phyloP scores from a whole-genome alignment of 1,140 invertebrate species.

The Halotydeus destructor region DNA sequence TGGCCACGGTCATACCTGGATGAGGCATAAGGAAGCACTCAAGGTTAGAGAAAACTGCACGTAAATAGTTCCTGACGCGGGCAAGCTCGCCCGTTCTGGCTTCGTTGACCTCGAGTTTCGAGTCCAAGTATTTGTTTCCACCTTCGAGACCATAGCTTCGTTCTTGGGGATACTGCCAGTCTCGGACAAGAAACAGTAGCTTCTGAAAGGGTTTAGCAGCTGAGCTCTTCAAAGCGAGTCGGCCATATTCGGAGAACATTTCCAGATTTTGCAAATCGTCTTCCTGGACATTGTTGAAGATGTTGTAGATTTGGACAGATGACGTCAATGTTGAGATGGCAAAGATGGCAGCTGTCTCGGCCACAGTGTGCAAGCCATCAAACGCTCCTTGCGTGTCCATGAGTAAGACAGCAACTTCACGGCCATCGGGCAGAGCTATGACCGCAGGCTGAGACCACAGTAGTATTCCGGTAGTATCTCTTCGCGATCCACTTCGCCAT shows the following conservation, averaged over 20 bases:
- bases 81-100: constrained; percentile 78
- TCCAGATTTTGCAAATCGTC: constrained; percentile 26
- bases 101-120: constrained; percentile 58
- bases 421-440: constrained; percentile 21
- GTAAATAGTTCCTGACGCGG: constrained; percentile 83
- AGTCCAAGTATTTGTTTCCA: constrained; percentile 59
- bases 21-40: constrained; percentile 95
- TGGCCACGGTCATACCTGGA: constrained; percentile 86
- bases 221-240: constrained; percentile 69
- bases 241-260: constrained; percentile 80
- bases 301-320: constrained; percentile 33
- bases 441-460: constrained; percentile 84
- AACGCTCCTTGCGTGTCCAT: constrained; percentile 96
- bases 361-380: constrained; percentile 84
- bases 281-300: constrained; percentile 31
- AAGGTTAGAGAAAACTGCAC: constrained; percentile 73
- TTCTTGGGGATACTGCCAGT: constrained; percentile 98
- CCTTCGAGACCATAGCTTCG: constrained; percentile 73
- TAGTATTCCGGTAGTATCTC: constrained; percentile 83
- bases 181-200: constrained; percentile 81
- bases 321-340: constrained; percentile 39
- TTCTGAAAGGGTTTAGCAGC: constrained; percentile 49
- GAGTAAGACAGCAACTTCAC: constrained; percentile 42
- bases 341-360: constrained; percentile 89
- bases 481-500: constrained; percentile 78